Evolutionary conservation across 2,113 vertebrate species (phyloP).

Genomic region (Syngnathoides biaculeatus): DNA sequence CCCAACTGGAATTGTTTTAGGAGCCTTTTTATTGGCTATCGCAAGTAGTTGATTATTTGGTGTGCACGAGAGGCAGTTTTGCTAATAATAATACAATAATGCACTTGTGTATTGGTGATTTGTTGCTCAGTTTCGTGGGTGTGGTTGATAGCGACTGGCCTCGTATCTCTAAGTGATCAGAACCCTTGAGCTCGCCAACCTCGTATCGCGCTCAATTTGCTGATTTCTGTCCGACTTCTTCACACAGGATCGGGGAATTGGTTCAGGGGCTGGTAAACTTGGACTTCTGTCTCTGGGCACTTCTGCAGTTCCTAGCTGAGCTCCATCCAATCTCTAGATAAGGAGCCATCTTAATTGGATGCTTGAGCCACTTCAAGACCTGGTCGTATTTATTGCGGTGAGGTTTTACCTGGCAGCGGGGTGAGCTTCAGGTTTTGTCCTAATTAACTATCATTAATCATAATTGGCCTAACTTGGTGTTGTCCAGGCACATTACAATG

Average conservation of each 20-base stretch:
- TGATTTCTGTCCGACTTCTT: slow-evolving; percentile 4
- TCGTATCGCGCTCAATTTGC: slow-evolving; percentile 27
- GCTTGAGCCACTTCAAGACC: no score
- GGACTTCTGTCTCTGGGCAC: neutral
- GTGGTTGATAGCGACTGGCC: slow-evolving; percentile 33
- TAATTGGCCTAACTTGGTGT: neutral
- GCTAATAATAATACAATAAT: no score
- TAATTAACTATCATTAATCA: no score
- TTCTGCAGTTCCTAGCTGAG: neutral
- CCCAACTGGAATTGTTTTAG: no score
- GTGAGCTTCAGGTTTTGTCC: no score
- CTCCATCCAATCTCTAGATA: neutral
- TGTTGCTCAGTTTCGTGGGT: slow-evolving; percentile 1
- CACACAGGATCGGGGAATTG: no score
- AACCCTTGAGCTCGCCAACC: slow-evolving; percentile 28
- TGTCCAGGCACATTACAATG: no score
- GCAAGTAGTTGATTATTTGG: no score
- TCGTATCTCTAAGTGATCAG: slow-evolving; percentile 50
- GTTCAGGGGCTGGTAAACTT: neutral
- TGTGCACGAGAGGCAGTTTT: no score
- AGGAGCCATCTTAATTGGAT: neutral
- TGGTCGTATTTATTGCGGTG: no score
- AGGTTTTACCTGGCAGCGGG: no score
- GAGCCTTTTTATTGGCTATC: no score
- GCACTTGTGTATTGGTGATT: slow-evolving; percentile 1